phyloP scores from a whole-genome alignment of 2,888 invertebrate species.

The Dermolepida albohirtum region DNA sequence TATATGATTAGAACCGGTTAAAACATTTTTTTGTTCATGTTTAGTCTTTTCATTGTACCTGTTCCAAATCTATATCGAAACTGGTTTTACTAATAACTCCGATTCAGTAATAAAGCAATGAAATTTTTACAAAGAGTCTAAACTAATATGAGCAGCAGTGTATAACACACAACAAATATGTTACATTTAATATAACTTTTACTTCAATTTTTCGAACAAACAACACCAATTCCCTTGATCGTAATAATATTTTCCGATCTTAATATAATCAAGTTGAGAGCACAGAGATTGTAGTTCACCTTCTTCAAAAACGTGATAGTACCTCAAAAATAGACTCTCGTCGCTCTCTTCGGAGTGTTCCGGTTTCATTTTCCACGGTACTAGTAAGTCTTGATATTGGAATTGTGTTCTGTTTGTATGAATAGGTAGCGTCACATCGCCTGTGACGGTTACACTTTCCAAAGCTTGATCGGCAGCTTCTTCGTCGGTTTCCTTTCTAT shows the following conservation, averaged over 20 bases:
- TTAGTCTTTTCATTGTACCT: too few species aligned
- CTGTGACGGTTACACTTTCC: conserved; percentile 52
- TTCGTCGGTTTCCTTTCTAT: conserved; percentile 60
- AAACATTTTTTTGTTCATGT: too few species aligned
- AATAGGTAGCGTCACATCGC: conserved; percentile 72
- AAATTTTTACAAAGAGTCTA: too few species aligned
- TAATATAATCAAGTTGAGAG: conserved; percentile 66
- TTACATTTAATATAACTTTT: conserved; percentile 15
- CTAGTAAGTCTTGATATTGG: conserved; percentile 88
- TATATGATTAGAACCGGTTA: too few species aligned
- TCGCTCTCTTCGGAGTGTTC: conserved; percentile 62
- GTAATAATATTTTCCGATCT: conserved; percentile 80
- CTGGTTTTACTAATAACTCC: too few species aligned
- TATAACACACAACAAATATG: neutral
- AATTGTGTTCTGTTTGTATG: conserved; percentile 94
- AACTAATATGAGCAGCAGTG: neutral
- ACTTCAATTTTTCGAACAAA: conserved; percentile 73
- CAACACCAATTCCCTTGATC: conserved; percentile 98
- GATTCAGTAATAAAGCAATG: too few species aligned
- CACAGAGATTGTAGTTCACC: conserved; percentile 82
- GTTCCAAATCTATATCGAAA: too few species aligned
- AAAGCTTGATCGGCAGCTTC: conserved; percentile 53
- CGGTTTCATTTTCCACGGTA: conserved; percentile 91
- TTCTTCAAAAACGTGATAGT: conserved; percentile 93
- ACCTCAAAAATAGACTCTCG: conserved; percentile 78